Evolutionary conservation across 2,888 invertebrate genomes (phyloP), one percentile per base, ranked within the genome.

Genomic region (Drosophila melanosoma): DNA sequence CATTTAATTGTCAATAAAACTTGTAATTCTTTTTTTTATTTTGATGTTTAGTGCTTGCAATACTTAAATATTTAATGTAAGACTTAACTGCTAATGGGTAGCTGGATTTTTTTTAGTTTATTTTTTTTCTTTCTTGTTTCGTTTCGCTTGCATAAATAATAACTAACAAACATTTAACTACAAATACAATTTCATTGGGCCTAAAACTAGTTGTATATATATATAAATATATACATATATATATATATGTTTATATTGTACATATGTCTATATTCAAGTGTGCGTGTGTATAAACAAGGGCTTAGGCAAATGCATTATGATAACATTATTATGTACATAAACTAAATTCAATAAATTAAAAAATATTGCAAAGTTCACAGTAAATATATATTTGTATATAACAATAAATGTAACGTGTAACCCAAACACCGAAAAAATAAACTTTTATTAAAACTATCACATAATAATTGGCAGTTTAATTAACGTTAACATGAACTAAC

Each of bases 381-480:
- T 78, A 78, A 72, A 45, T 66, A 20, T 66, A 82, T 29, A 6
- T 26, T 26, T 68, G 17, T 67, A 70, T 64, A 71, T 88, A 83
- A 83, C 83, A 88, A 85, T 76, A 54, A 69, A 42, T 60, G 56
- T 79, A 79, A 72, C 69, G 76, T 77, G 75, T n/a, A n/a, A 86
- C 90, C 85, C 85, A 89, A 89, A 90, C 85, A 86, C 85, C 85
- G 72, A 63, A 75, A 75, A 85, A 74, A 78, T 73, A 63, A 64
- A 73, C 59, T 74, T 83, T 61, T 84, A 79, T 89, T 69, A 90
- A 89, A 89, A 84, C 90, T 87, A 90, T 90, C 90, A 91, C 90
- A 88, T 83, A 86, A 85, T 83, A 87, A 91, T 91, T 91, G 90
- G 90, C 90, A 90, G 91, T 90, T 89, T 83, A 85, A 85, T 84